phyloP scores from a whole-genome alignment of 2,113 vertebrate species.

The Nyctibius bracteatus region DNA sequence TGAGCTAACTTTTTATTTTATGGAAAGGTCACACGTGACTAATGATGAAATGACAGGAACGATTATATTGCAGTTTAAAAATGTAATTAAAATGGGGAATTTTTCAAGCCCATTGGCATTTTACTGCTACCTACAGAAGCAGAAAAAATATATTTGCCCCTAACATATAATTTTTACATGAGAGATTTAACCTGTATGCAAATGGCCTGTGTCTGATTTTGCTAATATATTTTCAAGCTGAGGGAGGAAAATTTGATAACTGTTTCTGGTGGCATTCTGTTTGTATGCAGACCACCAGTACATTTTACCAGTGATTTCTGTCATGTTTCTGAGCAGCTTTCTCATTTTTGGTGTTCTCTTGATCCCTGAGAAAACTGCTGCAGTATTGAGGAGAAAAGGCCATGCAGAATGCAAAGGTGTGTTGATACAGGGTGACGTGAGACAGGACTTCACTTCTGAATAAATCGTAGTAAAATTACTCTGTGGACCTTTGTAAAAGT shows the following conservation, averaged over 20 bases:
- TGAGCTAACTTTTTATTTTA: background rate
- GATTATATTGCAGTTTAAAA: background rate
- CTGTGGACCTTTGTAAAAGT: background rate
- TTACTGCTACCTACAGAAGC: background rate
- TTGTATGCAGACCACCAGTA: background rate
- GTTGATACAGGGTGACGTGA: background rate
- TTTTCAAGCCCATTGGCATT: background rate
- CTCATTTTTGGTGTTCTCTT: background rate
- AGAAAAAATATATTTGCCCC: background rate
- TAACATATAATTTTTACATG: background rate
- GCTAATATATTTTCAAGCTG: background rate
- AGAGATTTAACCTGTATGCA: background rate
- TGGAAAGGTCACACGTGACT: background rate
- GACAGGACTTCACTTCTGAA: background rate
- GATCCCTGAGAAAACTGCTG: background rate
- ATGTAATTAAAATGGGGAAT: background rate
- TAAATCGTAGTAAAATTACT: background rate
- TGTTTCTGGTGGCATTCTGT: background rate
- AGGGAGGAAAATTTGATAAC: background rate
- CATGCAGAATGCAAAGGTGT: background rate
- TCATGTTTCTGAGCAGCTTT: background rate
- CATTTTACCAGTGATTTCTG: background rate
- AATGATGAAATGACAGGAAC: background rate
- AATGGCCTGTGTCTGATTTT: background rate
- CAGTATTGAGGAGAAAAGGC: background rate